Evolutionary conservation across 2,888 invertebrate species (phyloP), one percentile per base, ranked within the genome.

Genomic region (Chaitophorus viminalis): DNA sequence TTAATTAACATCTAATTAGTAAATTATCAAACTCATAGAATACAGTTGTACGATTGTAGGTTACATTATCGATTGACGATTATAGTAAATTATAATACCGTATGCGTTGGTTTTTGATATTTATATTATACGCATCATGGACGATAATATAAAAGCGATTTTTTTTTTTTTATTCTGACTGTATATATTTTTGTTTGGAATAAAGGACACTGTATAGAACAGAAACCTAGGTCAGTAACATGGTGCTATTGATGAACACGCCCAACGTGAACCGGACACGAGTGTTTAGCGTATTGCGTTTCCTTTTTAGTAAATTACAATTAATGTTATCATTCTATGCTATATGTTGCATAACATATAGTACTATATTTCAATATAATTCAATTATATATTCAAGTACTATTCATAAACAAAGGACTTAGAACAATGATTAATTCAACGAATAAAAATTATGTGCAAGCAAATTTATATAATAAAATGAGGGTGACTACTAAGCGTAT

Each of bases 161-260:
- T 70, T 33, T 6, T 31, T 81, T 68, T 68, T 46, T 25, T 39
- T 21, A 31, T 81, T 25, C 29, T 21, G 31, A 46, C 46, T 21
- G 81, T 21, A 70, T 39, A 68, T 52, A 65, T 46, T 76, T 1
- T 17, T 25, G 65, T 31, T 72, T 65, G 65, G 65, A 83, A 75
- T 39, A 29, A n/a, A 60, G 78, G 25, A 60, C 82, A 83, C 54
- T 21, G 60, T 60, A 87, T 5, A 79, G 79, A 79, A 87, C 60
- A 33, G 70, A 79, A 21, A 70, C 86, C 39, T 87, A 87, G 86
- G 86, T 87, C 86, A 87, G 86, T 87, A 39, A 87, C 79, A 18
- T 65, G 6, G 4, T 18, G 72, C 54, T 3, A 21, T 65, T 39
- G 36, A 77, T 29, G 31, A 77, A 52, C 46, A 46, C 54, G 52